A percentile compares a stretch with the other conserved stretches of the same genome.
These are phyloP conservation scores for Apamea monoglypha DNA, from an alignment of 2,888 invertebrate genomes.

Conservation along the genomic window DNA sequence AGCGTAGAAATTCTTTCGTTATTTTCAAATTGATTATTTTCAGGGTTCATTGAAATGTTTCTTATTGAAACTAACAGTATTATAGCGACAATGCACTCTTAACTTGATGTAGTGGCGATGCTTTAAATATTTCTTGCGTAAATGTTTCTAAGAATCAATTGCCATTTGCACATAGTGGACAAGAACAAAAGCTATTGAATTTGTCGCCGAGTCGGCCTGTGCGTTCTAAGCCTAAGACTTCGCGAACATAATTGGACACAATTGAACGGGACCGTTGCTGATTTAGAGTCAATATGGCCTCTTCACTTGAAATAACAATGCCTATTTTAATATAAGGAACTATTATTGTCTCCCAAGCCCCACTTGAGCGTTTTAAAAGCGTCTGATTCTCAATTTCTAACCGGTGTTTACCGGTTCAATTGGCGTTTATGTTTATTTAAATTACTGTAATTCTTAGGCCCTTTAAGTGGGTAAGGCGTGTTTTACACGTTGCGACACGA, in stretches of 20 bases:
- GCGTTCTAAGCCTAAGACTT: constrained; percentile 58
- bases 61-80: constrained; percentile 22
- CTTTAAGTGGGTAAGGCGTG: not conserved
- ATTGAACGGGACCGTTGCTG: constrained; percentile 78
- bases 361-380: constrained; percentile 41
- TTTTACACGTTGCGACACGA: constrained; percentile 10
- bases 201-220: constrained; percentile 39
- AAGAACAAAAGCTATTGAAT: constrained; percentile 66
- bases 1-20: constrained; percentile 28
- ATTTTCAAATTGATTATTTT: constrained; percentile 45
- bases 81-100: constrained; percentile 8
- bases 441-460: constrained; percentile 12
- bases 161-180: constrained; percentile 44
- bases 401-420: constrained; percentile 34
- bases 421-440: constrained; percentile 35
- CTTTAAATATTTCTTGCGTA: constrained; percentile 25
- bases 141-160: constrained; percentile 53
- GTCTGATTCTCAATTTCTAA: constrained; percentile 41
- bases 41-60: not conserved
- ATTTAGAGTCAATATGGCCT: constrained; percentile 76
- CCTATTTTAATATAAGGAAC: constrained; percentile 62
- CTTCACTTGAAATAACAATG: constrained; percentile 70
- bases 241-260: constrained; percentile 82
- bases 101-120: not conserved
- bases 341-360: constrained; percentile 40